Percentiles rank a stretch among this genome's conserved stretches.
Conservation (phyloP, 2,113 vertebrate species). For the Glaucidium brasilianum region DNA sequence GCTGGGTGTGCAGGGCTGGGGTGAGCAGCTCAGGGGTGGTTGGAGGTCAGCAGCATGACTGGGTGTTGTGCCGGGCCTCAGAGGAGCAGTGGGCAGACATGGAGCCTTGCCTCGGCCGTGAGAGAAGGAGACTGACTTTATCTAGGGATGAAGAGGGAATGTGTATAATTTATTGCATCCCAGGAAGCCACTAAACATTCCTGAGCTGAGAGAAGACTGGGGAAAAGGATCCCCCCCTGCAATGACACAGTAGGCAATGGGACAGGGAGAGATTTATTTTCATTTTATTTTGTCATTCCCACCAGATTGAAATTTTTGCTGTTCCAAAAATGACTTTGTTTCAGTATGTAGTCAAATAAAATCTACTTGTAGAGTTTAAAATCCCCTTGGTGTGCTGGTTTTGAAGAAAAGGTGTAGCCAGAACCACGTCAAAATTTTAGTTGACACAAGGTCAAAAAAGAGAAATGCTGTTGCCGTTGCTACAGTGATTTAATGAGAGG, state of each 20-base stretch:
- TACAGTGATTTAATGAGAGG: not conserved
- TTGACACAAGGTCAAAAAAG: not conserved
- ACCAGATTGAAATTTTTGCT: not conserved
- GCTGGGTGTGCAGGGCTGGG: not conserved
- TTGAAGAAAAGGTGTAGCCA: not conserved
- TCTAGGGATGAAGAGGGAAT: not conserved
- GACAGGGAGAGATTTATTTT: not conserved
- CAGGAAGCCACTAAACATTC: not conserved
- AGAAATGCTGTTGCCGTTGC: not conserved
- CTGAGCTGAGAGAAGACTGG: not conserved
- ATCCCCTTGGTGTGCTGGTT: not conserved
- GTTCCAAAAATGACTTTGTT: not conserved
- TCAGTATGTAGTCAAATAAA: not conserved
- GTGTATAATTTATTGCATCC: not conserved
- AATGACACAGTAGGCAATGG: not conserved
- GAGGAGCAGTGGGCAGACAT: not conserved
- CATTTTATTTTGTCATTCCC: not conserved
- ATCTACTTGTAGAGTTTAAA: not conserved
- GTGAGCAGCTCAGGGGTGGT: fast-evolving
- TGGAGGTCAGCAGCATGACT: not conserved
- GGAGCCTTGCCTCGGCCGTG: not conserved
- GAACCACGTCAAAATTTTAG: not conserved
- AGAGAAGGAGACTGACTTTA: not conserved
- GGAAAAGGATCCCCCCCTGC: not conserved
- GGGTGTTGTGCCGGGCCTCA: fast-evolving